Conservation (phyloP, 2,113 vertebrate species). For the Rhea americana region DNA sequence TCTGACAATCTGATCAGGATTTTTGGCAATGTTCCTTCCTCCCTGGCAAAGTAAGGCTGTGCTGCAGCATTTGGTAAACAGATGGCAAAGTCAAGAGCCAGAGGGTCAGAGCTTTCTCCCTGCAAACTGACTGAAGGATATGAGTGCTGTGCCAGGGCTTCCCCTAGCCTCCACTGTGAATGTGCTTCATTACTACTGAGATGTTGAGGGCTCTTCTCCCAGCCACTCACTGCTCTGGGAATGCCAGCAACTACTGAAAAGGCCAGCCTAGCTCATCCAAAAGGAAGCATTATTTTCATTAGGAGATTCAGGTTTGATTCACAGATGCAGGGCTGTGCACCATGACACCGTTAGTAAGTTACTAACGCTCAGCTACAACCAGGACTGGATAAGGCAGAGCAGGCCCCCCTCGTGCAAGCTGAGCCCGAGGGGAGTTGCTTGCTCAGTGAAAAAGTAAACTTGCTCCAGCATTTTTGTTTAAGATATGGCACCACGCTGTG, state of each 20-base stretch:
- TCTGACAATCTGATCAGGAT: background rate
- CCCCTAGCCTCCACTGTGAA: background rate
- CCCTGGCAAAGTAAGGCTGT: background rate
- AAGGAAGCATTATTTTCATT: background rate
- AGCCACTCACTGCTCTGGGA: background rate
- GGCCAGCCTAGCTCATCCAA: background rate
- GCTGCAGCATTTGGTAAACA: background rate
- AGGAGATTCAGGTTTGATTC: background rate
- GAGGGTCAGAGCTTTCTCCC: background rate
- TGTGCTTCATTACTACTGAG: background rate
- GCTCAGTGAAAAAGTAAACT: background rate
- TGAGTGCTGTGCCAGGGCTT: background rate
- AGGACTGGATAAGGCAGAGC: accelerated
- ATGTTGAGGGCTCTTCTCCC: background rate
- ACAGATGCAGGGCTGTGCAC: background rate
- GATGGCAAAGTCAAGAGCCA: background rate
- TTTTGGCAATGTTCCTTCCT: background rate
- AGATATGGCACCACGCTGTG: conserved; percentile 23
- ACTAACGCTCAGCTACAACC: accelerated
- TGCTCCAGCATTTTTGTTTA: background rate
- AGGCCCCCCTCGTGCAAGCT: background rate
- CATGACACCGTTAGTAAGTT: accelerated
- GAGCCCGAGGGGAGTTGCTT: background rate
- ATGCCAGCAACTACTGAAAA: background rate
- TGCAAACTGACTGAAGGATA: background rate